Conservation (phyloP, 2,888 invertebrate genomes). For the Onchidella celtica region DNA sequence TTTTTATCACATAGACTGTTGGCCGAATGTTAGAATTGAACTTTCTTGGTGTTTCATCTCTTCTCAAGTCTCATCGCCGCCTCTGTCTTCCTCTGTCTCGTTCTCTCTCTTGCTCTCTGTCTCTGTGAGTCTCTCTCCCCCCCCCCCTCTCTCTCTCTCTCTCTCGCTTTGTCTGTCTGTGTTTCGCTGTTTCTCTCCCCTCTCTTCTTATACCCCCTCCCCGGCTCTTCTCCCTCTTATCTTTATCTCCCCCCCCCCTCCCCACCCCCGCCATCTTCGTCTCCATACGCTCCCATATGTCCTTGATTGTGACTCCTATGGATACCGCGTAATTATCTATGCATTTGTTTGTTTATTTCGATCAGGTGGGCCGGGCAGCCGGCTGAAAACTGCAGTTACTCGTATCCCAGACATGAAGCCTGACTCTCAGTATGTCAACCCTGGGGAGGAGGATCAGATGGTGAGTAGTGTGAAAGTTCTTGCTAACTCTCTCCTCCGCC, state of each 20-base stretch:
- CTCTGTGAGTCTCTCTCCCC: neutral
- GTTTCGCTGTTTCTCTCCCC: slow-evolving; percentile 15
- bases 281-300: too few species aligned
- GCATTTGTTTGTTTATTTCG: neutral
- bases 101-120: neutral
- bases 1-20: too few species aligned
- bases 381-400: slow-evolving; percentile 49
- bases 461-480: slow-evolving; percentile 74
- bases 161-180: neutral
- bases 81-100: too few species aligned
- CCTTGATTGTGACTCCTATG: too few species aligned
- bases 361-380: slow-evolving; percentile 34
- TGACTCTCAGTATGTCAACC: slow-evolving; percentile 82
- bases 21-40: too few species aligned
- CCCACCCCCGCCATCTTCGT: neutral
- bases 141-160: neutral
- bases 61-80: too few species aligned
- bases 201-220: slow-evolving; percentile 1
- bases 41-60: too few species aligned
- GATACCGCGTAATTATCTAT: too few species aligned
- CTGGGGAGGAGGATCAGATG: slow-evolving; percentile 84
- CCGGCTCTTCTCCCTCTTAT: neutral
- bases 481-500: neutral
- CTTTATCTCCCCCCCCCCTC: neutral
- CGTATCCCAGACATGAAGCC: slow-evolving; percentile 72